Base-by-base conservation (phyloP, 1,140 invertebrate genomes). In the Ylistrum balloti region DNA sequence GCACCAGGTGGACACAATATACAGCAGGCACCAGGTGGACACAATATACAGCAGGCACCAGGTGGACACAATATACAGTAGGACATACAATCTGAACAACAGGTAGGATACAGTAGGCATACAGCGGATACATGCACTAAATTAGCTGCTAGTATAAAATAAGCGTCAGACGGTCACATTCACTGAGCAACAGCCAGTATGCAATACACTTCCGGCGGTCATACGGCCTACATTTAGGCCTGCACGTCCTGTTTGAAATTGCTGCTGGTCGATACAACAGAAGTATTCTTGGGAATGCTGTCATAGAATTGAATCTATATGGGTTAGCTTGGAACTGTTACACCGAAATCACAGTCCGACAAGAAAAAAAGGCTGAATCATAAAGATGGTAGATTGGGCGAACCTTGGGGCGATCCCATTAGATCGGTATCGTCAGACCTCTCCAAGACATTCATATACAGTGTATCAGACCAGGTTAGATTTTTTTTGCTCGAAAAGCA, bases 301-400 rank as follows among this genome's bases (percentile, higher is more conserved):
- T 74, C 56, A 74, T 74, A 5, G 56, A 74, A 74, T 74, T 74
- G 56, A 74, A 74, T 74, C 56, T 74, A 74, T 74, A n/a, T 74
- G 56, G 56, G 56, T 28, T n/a, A 74, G n/a, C 56, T 74, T 74
- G 7, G 56, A 74, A 74, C 56, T 28, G 56, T n/a, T 74, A 74
- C 56, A 74, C 56, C 22, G 28, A 74, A 74, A 74, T 74, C 56
- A 74, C 56, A 74, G 56, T 74, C 56, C 56, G 56, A 28, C 56
- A 28, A 28, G 22, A 74, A 28, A 13, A 13, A 38, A 38, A 38
- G 35, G 56, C 56, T 74, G 56, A n/a, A 28, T 74, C 56, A 28
- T 74, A 74, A 74, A 74, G 56, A 74, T 74, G 56, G 56, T 28
- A 74, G 56, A 74, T 74, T 28, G 56, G 56, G 20, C 56, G 11